Base-by-base conservation (phyloP, 2,888 invertebrate species). In the Protophormia terraenovae region DNA sequence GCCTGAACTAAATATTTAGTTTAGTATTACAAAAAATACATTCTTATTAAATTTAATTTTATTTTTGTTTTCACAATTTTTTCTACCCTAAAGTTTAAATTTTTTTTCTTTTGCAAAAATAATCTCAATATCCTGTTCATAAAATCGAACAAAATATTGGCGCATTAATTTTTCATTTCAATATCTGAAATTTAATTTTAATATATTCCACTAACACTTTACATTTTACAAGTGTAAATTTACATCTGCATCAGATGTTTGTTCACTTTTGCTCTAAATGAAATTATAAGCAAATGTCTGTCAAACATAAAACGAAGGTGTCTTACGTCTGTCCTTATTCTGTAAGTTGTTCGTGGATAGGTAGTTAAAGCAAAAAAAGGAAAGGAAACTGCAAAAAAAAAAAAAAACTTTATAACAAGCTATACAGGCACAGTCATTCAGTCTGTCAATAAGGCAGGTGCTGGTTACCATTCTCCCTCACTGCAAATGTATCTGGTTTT, bases 191-290 rank as follows among this genome's bases (percentile, higher is more conserved):
- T 29, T 14, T 19, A 4, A 32, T 35, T 8, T 32, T 16, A 8
- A 4, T 10, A 4, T 62, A 5, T 47, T 47, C 5, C 16, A 32
- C 19, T 22, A 32, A 0, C n/a, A 38, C n/a, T 12, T 38, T 64
- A 22, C n/a, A 24, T 14, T n/a, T 60, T 60, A 71, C 79, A 72
- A 80, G 72, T 66, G 64, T 55, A 64, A 72, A 80, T 32, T 80
- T 73, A 58, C 80, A 73, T 80, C 64, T 80, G 72, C 80, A 72
- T 72, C 72, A 80, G 64, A 72, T 72, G 53, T 76, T 64, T 41
- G 50, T 72, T 73, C n/a, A 64, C 27, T 64, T 64, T 64, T 38
- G 55, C 55, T 66, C 73, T 32, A 55, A 80, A 80, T 80, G 32
- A 80, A 71, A 55, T 79, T 79, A 45, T 24, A 29, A 71, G 29